Percentiles rank a stretch among this genome's conserved stretches.
phyloP scores from a whole-genome alignment of 2,888 invertebrate genomes.

The Eupithecia vulgata region DNA sequence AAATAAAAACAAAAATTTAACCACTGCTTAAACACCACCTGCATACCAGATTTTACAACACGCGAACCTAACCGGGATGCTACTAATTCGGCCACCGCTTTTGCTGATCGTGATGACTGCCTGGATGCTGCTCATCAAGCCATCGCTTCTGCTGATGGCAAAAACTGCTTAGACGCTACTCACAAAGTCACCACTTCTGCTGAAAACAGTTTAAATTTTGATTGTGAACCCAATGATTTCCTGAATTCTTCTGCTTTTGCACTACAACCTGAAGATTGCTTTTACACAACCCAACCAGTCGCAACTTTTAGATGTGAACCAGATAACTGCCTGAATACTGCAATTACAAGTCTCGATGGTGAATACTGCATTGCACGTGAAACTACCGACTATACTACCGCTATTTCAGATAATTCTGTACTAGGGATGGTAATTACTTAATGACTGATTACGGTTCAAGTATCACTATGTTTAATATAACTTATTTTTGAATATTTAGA shows the following conservation, averaged over 20 bases:
- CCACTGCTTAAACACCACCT: too few species aligned
- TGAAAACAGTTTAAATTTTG: not conserved
- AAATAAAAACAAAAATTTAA: too few species aligned
- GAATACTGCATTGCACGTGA: constrained; percentile 1
- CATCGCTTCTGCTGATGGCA: constrained; percentile 1
- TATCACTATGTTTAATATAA: too few species aligned
- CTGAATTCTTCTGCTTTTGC: constrained; percentile 12
- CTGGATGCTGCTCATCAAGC: constrained; percentile 12
- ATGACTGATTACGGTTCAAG: too few species aligned
- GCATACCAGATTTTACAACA: constrained; percentile 8
- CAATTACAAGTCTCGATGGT: constrained; percentile 11
- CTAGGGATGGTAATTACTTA: too few species aligned
- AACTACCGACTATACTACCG: constrained; percentile 12
- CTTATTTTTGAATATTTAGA: too few species aligned
- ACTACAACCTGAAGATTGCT: constrained; percentile 15
- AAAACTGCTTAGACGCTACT: not conserved
- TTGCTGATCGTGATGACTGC: constrained; percentile 9
- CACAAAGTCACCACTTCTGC: not conserved
- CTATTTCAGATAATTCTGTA: not conserved
- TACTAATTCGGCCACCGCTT: constrained; percentile 9
- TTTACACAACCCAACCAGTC: not conserved
- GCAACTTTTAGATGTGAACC: constrained; percentile 12
- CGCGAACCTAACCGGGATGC: constrained; percentile 12
- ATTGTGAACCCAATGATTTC: not conserved
- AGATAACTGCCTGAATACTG: constrained; percentile 12